A percentile compares a stretch with the other conserved stretches of the same genome.
Evolutionary conservation across 2,797 vertebrate species (phyloP).

Genomic region (Parauchenoglanis punctatus): DNA sequence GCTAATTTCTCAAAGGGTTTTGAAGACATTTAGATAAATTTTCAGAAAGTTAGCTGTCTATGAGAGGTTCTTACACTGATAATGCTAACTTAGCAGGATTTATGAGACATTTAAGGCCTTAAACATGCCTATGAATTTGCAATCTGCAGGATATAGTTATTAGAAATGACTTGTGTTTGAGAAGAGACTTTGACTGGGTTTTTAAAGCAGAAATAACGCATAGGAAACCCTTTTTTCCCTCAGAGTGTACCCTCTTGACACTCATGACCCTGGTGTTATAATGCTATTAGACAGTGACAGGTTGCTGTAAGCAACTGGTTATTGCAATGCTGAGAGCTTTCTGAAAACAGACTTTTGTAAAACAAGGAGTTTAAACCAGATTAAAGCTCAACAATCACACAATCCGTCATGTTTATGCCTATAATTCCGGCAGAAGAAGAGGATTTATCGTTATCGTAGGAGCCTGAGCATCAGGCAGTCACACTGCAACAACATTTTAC

Average conservation of each 20-base stretch:
- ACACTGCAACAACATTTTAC: slow-evolving; percentile 67
- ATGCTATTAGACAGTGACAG: slow-evolving; percentile 21
- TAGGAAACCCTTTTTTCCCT: not conserved
- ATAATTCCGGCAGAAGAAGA: slow-evolving; percentile 76
- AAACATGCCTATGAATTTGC: not conserved
- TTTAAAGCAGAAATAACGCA: not conserved
- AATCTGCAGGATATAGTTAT: not conserved
- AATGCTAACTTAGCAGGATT: not conserved
- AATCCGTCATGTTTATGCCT: slow-evolving; percentile 79
- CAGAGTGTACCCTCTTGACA: not conserved
- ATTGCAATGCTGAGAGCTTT: slow-evolving; percentile 62
- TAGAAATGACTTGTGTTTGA: not conserved
- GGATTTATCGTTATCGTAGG: slow-evolving; percentile 78
- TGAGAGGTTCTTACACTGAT: not conserved
- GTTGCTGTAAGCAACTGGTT: not conserved
- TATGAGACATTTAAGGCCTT: not conserved
- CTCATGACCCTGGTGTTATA: slow-evolving; percentile 15
- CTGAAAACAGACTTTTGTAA: slow-evolving; percentile 79
- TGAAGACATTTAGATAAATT: not conserved
- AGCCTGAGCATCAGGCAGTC: slow-evolving; percentile 61
- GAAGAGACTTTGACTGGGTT: not conserved
- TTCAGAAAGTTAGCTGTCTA: not conserved
- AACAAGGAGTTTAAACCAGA: slow-evolving; percentile 89
- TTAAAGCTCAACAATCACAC: slow-evolving; percentile 82
- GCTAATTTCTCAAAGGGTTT: not conserved